Evolutionary conservation across 2,888 invertebrate genomes (phyloP), one percentile per base, ranked within the genome.

Genomic region (Eupithecia pulchellata): DNA sequence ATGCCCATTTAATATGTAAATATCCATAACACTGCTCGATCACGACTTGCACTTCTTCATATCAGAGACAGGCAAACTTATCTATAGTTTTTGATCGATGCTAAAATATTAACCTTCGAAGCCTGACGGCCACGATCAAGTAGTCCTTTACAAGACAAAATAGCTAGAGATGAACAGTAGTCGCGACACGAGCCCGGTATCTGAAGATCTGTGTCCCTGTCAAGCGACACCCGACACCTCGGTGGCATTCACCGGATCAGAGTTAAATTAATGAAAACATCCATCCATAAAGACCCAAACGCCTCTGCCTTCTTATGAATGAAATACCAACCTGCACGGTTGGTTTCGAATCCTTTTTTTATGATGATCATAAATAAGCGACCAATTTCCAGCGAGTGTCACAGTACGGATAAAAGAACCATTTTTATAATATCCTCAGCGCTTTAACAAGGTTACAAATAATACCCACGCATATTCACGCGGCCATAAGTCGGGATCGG

Each of bases 231-330:
- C 88, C 82, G 89, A 91, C 88, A 91, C 91, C 89, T 85, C 87
- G 88, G 89, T 89, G 90, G 89, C 88, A 89, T 88, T 83, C 83
- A 83, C 84, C 84, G 84, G 86, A 89, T 89, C 89, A 86, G 84
- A 84, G 88, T 90, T 92, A 92, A 94, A 93, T 93, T 93, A 93
- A 94, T 94, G 93, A 93, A 93, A 93, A 93, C 93, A 94, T 94
- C 89, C 91, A 91, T 89, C 90, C 91, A 93, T 92, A 92, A 92
- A 93, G 93, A 92, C 90, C 91, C 92, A 85, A 93, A 94, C 94
- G 94, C 94, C 94, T 92, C 93, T 90, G 90, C 92, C 86, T 90
- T 90, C 92, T 94, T 93, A 94, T 95, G 95, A 95, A 95, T 95
- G 95, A 93, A 93, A 93, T 92, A 90, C 94, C 93, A 91, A 88